Evolutionary conservation across 2,888 invertebrate species (phyloP).

Genomic region (Caenorhabditis sp.): DNA sequence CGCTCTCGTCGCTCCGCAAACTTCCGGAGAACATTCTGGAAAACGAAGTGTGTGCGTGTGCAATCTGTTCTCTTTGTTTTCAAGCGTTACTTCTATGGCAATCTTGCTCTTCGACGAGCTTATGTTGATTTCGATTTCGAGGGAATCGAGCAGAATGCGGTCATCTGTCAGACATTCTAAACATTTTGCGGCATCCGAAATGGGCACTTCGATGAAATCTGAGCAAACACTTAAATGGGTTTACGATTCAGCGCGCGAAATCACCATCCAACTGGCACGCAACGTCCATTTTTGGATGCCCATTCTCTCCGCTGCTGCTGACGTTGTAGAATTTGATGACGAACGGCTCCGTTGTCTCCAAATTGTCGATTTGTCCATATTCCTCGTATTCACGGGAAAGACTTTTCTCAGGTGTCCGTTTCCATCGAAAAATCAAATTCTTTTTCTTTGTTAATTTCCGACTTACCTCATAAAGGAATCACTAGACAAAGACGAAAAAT

Average conservation of each 20-base stretch:
- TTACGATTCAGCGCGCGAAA: constrained; percentile 17
- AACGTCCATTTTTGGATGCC: constrained; percentile 30
- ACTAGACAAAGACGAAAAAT: constrained; percentile 11
- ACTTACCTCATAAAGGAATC: constrained; percentile 6
- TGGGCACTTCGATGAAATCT: constrained; percentile 54
- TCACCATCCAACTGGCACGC: constrained; percentile 53
- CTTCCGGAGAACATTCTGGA: constrained; percentile 24
- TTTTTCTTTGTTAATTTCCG: neutral
- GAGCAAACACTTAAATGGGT: constrained; percentile 29
- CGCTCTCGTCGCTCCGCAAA: constrained; percentile 28
- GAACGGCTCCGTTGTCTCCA: constrained; percentile 29
- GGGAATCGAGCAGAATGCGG: constrained; percentile 30
- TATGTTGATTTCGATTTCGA: constrained; percentile 49
- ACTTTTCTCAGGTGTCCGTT: constrained; percentile 25
- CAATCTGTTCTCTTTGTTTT: neutral
- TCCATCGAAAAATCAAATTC: constrained; percentile 25
- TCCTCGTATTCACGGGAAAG: constrained; percentile 21
- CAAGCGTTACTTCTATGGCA: constrained; percentile 24
- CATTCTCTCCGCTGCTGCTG: constrained; percentile 1
- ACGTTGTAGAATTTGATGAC: constrained; percentile 45
- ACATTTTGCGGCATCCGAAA: constrained; percentile 45
- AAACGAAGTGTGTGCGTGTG: neutral
- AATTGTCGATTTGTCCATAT: constrained; percentile 9
- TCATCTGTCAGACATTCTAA: constrained; percentile 46
- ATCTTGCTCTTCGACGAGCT: constrained; percentile 28